Conservation (phyloP, 2,888 invertebrate species). For the Dysmachus trigonus region DNA sequence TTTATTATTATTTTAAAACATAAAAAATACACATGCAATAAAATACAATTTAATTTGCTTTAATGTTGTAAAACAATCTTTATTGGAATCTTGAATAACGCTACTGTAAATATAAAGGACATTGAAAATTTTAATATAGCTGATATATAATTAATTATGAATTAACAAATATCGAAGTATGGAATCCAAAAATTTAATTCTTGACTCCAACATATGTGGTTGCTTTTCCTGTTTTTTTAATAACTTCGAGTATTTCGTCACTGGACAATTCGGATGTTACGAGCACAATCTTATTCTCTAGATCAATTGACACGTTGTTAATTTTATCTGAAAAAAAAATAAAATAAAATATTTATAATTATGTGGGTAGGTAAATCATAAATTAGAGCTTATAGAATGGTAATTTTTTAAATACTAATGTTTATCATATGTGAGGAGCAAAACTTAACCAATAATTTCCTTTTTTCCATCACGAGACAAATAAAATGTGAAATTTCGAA, state of each 20-base stretch:
- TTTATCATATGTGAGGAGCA: too few relatives aligned
- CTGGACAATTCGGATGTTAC: conserved; percentile 72
- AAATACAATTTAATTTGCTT: background rate
- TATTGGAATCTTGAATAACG: background rate
- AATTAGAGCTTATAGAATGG: too few relatives aligned
- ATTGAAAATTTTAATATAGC: background rate
- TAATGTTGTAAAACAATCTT: background rate
- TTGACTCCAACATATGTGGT: conserved; percentile 69
- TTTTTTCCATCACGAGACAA: too few relatives aligned
- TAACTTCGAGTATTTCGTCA: conserved; percentile 74
- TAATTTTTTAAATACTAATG: too few relatives aligned
- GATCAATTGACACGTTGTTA: conserved; percentile 72
- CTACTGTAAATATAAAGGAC: background rate
- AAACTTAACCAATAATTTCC: too few relatives aligned
- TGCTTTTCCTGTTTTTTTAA: conserved; percentile 84
- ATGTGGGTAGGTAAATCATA: too few relatives aligned
- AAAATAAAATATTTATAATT: background rate
- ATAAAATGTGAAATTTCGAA: too few relatives aligned
- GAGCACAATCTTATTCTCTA: conserved; percentile 75
- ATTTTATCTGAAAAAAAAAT: conserved; percentile 68
- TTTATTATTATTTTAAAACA: background rate
- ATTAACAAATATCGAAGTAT: background rate
- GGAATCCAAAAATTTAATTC: conserved; percentile 52
- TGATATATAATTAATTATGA: background rate
- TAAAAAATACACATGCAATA: background rate